Evolutionary conservation across 2,113 vertebrate species (phyloP).

Genomic region (Vulpes ferrilata): DNA sequence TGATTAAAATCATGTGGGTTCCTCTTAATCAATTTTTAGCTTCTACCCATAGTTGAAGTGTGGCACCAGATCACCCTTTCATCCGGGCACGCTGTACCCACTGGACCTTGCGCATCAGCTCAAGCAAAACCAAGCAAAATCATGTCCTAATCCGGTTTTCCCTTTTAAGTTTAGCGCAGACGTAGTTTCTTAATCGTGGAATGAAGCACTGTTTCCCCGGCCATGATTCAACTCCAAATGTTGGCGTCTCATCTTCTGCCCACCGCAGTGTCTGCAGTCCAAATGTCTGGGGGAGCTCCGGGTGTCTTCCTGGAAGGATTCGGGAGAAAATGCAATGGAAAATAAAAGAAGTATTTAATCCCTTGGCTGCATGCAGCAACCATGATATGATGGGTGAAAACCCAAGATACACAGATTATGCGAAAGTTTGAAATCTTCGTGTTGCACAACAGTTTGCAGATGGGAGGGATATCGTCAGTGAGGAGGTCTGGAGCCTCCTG

Average conservation of each 20-base stretch:
- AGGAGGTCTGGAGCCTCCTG: not conserved
- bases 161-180: constrained; percentile 21
- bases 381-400: constrained; percentile 22
- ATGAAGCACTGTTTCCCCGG: not conserved
- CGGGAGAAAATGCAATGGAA: constrained; percentile 9
- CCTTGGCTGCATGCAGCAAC: constrained; percentile 30
- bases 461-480: not conserved
- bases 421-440: constrained; percentile 21
- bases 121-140: not conserved
- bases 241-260: not conserved
- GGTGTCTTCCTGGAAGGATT: not conserved
- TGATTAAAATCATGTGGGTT: not conserved
- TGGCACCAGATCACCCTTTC: not conserved
- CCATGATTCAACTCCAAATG: not conserved
- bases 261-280: not conserved
- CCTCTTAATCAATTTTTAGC: not conserved
- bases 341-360: constrained; percentile 38
- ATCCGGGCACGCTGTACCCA: not conserved
- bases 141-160: constrained; percentile 22
- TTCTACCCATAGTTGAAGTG: not conserved
- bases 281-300: not conserved
- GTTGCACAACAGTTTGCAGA: constrained; percentile 26
- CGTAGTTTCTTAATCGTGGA: not conserved
- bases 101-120: not conserved
- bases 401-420: not conserved